Conservation (phyloP, 2,113 vertebrate species). For the Etheostoma spectabile region DNA sequence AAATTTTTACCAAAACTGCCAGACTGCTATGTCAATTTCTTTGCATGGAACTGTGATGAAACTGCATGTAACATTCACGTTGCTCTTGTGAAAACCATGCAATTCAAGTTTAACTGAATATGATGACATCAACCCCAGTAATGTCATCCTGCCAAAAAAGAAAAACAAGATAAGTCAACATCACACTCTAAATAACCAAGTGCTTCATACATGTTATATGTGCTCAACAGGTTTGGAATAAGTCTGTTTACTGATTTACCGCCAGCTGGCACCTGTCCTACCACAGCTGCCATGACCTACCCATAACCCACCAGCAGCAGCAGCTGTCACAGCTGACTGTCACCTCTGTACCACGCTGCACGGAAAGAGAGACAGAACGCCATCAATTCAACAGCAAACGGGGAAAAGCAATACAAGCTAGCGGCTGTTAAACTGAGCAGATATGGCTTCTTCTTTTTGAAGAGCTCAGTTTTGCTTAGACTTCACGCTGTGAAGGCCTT, state of each 20-base stretch:
- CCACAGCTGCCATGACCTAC: constrained; percentile 65
- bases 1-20: constrained; percentile 22
- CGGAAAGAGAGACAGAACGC: constrained; percentile 9
- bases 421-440: constrained; percentile 6
- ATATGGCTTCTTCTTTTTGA: constrained; percentile 14
- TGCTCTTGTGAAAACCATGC: not conserved
- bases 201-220: constrained; percentile 4
- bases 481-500: constrained; percentile 50
- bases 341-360: constrained; percentile 38
- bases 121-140: not conserved
- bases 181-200: constrained; percentile 1
- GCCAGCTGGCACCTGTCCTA: constrained; percentile 66
- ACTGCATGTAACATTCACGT: constrained; percentile 47
- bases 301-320: constrained; percentile 65
- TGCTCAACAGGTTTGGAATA: constrained; percentile 43
- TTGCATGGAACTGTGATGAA: constrained; percentile 63
- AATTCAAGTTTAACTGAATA: constrained; percentile 9
- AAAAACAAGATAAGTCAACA: not conserved
- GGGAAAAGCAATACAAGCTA: not conserved
- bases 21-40: constrained; percentile 33
- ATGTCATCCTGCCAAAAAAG: not conserved
- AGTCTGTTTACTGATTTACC: constrained; percentile 27
- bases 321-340: constrained; percentile 66
- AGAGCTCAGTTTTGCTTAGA: constrained; percentile 32
- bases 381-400: constrained; percentile 16